A percentile compares a stretch with the other conserved stretches of the same genome.
Evolutionary conservation across 2,797 vertebrate species (phyloP).

Genomic region (Menidia menidia): DNA sequence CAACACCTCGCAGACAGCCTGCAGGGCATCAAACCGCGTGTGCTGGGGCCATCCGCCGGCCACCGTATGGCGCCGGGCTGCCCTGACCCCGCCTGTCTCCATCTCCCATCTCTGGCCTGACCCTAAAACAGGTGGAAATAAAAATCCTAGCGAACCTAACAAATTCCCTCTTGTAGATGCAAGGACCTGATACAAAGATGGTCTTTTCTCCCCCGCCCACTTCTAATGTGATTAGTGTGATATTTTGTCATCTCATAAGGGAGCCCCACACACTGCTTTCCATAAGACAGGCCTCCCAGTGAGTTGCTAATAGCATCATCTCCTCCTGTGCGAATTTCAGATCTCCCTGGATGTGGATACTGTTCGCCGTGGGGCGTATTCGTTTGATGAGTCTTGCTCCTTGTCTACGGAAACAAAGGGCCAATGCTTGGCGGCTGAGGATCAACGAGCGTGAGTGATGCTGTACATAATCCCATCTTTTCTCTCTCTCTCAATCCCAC

Average conservation of each 20-base stretch:
- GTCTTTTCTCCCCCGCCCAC: constrained; percentile 5
- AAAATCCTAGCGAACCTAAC: background rate
- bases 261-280: constrained; percentile 28
- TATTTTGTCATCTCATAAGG: constrained; percentile 51
- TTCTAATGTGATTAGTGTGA: constrained; percentile 61
- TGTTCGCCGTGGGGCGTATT: constrained; percentile 48
- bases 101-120: constrained; percentile 15
- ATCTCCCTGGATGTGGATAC: constrained; percentile 49
- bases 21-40: constrained; percentile 52
- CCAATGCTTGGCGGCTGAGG: constrained; percentile 49
- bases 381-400: constrained; percentile 65
- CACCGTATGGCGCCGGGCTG: constrained; percentile 47
- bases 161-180: background rate
- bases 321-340: constrained; percentile 43
- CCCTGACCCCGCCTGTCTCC: constrained; percentile 51
- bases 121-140: constrained; percentile 13
- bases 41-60: constrained; percentile 31
- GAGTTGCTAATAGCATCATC: constrained; percentile 50
- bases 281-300: constrained; percentile 37
- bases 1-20: constrained; percentile 57
- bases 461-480: constrained; percentile 51
- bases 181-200: background rate
- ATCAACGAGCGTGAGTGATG: constrained; percentile 50
- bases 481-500: constrained; percentile 33
- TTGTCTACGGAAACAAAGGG: constrained; percentile 70